phyloP scores from a whole-genome alignment of 1,140 invertebrate genomes.

The Drosophila kepulauana region DNA sequence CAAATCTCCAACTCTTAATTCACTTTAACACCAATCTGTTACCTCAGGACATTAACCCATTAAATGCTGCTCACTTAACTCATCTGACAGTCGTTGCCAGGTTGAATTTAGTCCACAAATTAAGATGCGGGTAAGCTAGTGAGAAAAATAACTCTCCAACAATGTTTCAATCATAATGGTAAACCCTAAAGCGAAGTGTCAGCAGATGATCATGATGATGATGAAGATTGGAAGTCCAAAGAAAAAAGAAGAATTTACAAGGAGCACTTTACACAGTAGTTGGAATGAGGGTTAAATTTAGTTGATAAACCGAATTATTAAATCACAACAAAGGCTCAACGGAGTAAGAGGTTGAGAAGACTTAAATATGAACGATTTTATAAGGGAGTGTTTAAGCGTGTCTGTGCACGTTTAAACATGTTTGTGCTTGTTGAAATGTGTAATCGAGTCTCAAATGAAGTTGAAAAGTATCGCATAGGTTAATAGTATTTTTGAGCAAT shows the following conservation, averaged over 20 bases:
- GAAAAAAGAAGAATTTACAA: too few species aligned
- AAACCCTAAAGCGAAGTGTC: slow-evolving; percentile 1
- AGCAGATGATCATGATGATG: slow-evolving; percentile 21
- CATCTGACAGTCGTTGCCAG: not conserved
- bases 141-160: not conserved
- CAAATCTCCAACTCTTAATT: not conserved
- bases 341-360: not conserved
- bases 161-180: not conserved
- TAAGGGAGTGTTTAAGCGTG: not conserved
- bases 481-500: too few species aligned
- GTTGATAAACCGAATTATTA: slow-evolving; percentile 58
- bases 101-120: not conserved
- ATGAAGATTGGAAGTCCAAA: slow-evolving; percentile 3
- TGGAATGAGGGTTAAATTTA: too few species aligned
- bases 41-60: not conserved
- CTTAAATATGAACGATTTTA: not conserved
- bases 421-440: not conserved
- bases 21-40: not conserved
- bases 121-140: not conserved
- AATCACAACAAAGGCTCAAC: slow-evolving; percentile 52
- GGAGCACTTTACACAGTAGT: too few species aligned
- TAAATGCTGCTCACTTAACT: not conserved
- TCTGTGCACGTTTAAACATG: not conserved
- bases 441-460: not conserved
- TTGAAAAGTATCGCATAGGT: not conserved